Base-by-base conservation (phyloP, 1,140 invertebrate genomes). In the Drosophila willistoni region DNA sequence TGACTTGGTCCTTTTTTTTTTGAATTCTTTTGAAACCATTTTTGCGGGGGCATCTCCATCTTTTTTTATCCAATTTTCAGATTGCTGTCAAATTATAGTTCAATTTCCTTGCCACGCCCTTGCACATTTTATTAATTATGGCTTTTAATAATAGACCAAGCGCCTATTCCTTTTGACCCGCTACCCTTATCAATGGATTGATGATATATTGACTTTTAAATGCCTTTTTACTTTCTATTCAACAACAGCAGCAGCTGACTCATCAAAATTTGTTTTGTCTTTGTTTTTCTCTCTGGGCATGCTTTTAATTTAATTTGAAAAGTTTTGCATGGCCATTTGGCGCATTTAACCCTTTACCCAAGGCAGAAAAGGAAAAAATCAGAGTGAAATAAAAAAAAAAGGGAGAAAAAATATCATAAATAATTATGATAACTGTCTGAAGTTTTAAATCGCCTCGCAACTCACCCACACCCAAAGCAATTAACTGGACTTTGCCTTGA, bases 241-340 rank as follows among this genome's bases (percentile, higher is more conserved):
- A 71, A 70, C 67, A 68, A 75, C 3, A 39, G 12, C 36, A 73
- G 36, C 66, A 47, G 14, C 36, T 12, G 36, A 12, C 70, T 36
- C 66, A 47, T 7, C n/a, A 47, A 83, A 87, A 67, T 76, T 89
- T 89, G 77, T 81, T 87, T 89, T 84, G 73, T 87, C 79, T 78
- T 68, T 67, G 66, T 66, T 51, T 51, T 51, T 22, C 44, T 66
- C 85, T 84, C 75, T 75, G 42, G 73, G 64, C 73, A 75, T 78
- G 84, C 84, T 89, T 89, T 89, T 89, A 89, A 89, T 89, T 89
- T 89, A 89, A 89, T 89, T 89, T 89, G 84, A 89, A 89, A 89
- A 89, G 84, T 89, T 89, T 87, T 89, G 83, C 77, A 68, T 78
- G 84, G 66, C 84, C 84, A 89, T 89, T 89, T 84, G 85, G 77